Evolutionary conservation across 2,113 vertebrate species (phyloP), one percentile per base, ranked within the genome.

Genomic region (Procavia capensis): DNA sequence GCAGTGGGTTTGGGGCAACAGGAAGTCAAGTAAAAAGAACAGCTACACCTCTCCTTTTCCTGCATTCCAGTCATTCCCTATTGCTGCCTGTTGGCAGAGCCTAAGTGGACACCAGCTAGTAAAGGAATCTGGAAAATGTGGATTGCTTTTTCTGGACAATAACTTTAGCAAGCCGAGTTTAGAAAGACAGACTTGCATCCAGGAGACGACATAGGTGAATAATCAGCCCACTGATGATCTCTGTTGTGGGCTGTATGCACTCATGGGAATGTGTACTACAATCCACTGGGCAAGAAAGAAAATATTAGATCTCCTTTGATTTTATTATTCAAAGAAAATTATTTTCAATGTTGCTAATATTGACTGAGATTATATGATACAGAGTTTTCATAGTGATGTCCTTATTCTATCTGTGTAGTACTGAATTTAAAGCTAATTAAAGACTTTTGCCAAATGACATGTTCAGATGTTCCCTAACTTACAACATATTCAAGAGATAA

Each of bases 61-160:
- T 47, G 6, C 5, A 81, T 81, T 88, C 64, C 50, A 70, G 11
- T 90, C 57, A 93, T 50, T 20, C 24, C 78, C 36, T 63, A 27
- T 80, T 79, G 20, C 9, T 16, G 59, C 25, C 57, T 64, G 4
- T 47, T 80, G 45, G 39, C 41, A 95, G 39, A 83, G 83, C 13
- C 6, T 20, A 24, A 64, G 10, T 14, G 43, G 59, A 88, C 82
- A 16, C 29, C 87, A 84, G n/a, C 34, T 57, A 93, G 59, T 54
- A 88, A 95, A 19, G 57, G 27, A 78, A 88, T 59, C 78, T 81
- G 86, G 29, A 88, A 94, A 91, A 64, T 82, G n/a, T 36, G 85
- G 74, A 50, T 50, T 61, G 7, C 5, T 10, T 72, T 93, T 70
- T 85, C 39, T 36, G 9, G 39, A 25, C 39, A 45, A 31, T 5